Evolutionary conservation across 2,888 invertebrate species (phyloP).

Genomic region (Atherix ibis): DNA sequence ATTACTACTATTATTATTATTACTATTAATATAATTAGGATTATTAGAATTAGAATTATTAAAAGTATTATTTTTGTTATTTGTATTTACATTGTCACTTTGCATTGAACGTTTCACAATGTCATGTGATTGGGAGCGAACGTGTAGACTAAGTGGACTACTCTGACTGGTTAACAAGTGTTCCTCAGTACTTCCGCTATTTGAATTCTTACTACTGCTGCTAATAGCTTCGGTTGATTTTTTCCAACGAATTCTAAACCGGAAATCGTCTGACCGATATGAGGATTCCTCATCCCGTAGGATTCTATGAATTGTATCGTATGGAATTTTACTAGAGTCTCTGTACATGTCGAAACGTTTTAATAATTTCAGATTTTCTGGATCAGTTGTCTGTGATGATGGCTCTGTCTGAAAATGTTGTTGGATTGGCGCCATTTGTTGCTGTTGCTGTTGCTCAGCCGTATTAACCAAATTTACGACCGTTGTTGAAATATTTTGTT

Average conservation of each 20-base stretch:
- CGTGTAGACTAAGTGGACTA: no score
- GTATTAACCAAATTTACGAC: no score
- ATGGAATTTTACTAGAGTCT: conserved; percentile 16
- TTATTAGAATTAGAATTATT: conserved; percentile 7
- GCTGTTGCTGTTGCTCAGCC: no score
- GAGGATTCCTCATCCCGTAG: conserved; percentile 26
- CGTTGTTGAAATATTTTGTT: neutral
- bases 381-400: neutral
- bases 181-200: neutral
- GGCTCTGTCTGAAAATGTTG: conserved; percentile 1
- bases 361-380: conserved; percentile 2
- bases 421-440: conserved; percentile 3
- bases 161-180: no score
- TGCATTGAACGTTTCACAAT: conserved; percentile 6
- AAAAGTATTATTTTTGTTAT: conserved; percentile 7
- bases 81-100: neutral
- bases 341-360: conserved; percentile 8
- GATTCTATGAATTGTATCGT: conserved; percentile 27
- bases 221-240: conserved; percentile 1
- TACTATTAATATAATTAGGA: conserved; percentile 1
- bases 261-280: conserved; percentile 19
- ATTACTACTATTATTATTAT: conserved; percentile 9
- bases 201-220: neutral
- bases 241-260: conserved; percentile 8
- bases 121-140: neutral